These are phyloP conservation scores for Iselma pallidipennis DNA, from an alignment of 2,888 invertebrate genomes.

Conservation along the genomic window DNA sequence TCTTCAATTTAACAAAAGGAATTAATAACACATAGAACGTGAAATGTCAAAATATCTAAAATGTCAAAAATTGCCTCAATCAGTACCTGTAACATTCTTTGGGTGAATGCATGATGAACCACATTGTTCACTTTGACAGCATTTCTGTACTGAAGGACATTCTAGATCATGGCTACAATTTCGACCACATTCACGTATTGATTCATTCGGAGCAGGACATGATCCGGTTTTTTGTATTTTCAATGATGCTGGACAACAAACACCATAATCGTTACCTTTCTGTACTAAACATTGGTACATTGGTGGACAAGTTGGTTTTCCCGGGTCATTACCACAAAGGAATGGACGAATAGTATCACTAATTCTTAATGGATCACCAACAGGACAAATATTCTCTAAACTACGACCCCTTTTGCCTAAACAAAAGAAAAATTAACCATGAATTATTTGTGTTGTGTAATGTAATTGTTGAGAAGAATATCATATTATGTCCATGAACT, in stretches of 20 bases:
- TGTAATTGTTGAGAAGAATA: slow-evolving; percentile 12
- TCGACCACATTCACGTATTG: slow-evolving; percentile 62
- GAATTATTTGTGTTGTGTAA: slow-evolving; percentile 11
- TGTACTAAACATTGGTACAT: slow-evolving; percentile 80
- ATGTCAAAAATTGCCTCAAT: slow-evolving; percentile 4
- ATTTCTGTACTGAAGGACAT: slow-evolving; percentile 81
- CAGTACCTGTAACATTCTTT: slow-evolving; percentile 69
- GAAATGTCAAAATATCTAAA: slow-evolving; percentile 23
- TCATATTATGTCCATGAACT: slow-evolving; percentile 19
- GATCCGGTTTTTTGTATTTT: slow-evolving; percentile 77
- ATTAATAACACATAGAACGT: slow-evolving; percentile 11
- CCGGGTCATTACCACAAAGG: slow-evolving; percentile 78
- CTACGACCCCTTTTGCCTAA: slow-evolving; percentile 75
- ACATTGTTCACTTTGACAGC: slow-evolving; percentile 75
- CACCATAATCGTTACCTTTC: slow-evolving; percentile 80
- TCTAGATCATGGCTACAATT: slow-evolving; percentile 79
- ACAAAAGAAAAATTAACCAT: slow-evolving; percentile 30
- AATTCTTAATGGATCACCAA: slow-evolving; percentile 73
- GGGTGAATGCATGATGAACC: slow-evolving; percentile 76
- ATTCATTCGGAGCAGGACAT: slow-evolving; percentile 63
- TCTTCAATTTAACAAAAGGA: slow-evolving; percentile 46
- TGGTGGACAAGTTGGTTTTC: slow-evolving; percentile 83
- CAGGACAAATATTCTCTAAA: slow-evolving; percentile 77
- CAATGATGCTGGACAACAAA: slow-evolving; percentile 80
- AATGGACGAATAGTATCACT: slow-evolving; percentile 77